phyloP scores from a whole-genome alignment of 2,888 invertebrate species.

The Gnatocerus cornutus region DNA sequence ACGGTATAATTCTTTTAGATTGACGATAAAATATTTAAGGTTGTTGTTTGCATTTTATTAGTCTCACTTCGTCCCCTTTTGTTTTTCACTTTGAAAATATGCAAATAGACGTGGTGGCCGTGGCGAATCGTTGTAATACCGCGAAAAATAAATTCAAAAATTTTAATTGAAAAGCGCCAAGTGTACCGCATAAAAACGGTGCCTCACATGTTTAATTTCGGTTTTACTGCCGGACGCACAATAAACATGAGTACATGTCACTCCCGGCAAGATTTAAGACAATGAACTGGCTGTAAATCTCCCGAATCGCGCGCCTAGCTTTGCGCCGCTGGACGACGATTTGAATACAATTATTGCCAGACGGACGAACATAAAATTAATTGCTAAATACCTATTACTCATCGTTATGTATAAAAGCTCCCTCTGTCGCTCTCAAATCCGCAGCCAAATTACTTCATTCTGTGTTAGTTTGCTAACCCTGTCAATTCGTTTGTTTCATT shows the following conservation, averaged over 20 bases:
- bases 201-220: conserved; percentile 45
- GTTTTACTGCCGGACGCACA: conserved; percentile 47
- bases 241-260: conserved; percentile 50
- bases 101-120: conserved; percentile 21
- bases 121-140: conserved; percentile 22
- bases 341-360: conserved; percentile 32
- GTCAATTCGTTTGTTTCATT: too few relatives aligned
- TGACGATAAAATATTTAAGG: conserved; percentile 45
- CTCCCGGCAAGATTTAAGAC: conserved; percentile 49
- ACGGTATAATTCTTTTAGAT: conserved; percentile 42
- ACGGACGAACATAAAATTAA: conserved; percentile 69
- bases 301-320: conserved; percentile 38
- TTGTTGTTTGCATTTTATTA: conserved; percentile 37
- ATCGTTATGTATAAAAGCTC: neutral
- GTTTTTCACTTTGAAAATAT: conserved; percentile 26
- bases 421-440: neutral
- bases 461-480: too few relatives aligned
- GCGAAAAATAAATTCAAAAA: conserved; percentile 43
- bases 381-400: conserved; percentile 55
- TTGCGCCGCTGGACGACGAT: conserved; percentile 10
- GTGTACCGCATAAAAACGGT: conserved; percentile 38
- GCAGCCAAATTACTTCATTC: too few relatives aligned
- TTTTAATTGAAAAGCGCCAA: conserved; percentile 49
- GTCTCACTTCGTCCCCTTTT: conserved; percentile 12
- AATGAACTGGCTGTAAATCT: conserved; percentile 49